phyloP scores from a whole-genome alignment of 2,113 vertebrate genomes.

The Lutjanus erythropterus region DNA sequence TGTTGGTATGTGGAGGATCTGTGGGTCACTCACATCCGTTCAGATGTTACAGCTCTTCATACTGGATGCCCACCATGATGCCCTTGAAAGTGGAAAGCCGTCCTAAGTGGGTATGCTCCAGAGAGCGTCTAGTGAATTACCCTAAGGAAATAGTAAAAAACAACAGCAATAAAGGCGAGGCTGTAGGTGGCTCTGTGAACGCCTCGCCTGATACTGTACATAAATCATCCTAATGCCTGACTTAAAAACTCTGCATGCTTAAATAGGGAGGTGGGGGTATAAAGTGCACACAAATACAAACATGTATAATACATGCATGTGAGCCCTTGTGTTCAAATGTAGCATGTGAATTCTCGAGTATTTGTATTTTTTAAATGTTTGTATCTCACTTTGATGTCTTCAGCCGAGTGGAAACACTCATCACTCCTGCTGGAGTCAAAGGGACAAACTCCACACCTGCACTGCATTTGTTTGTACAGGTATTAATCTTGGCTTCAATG shows the following conservation, averaged over 20 bases:
- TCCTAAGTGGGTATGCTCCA: conserved; percentile 70
- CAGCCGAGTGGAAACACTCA: conserved; percentile 7
- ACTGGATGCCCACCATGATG: conserved; percentile 63
- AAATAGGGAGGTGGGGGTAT: conserved; percentile 68
- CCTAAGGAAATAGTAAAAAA: conserved; percentile 79
- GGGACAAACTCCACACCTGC: conserved; percentile 39
- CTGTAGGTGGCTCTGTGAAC: conserved; percentile 79
- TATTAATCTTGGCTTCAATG: conserved; percentile 49
- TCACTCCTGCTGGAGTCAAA: conserved; percentile 31
- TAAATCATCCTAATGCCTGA: conserved; percentile 85
- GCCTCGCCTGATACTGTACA: conserved; percentile 70
- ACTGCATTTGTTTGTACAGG: conserved; percentile 31
- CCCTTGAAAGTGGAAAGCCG: conserved; percentile 80
- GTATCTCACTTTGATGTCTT: conserved; percentile 37
- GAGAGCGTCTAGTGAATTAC: conserved; percentile 81
- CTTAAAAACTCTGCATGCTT: conserved; percentile 82
- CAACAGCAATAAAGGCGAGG: conserved; percentile 79
- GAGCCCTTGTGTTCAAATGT: neutral
- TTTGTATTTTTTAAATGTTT: conserved; percentile 33
- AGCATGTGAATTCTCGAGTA: neutral
- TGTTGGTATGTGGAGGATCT: neutral
- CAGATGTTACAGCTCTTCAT: conserved; percentile 24
- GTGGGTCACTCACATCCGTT: conserved; percentile 34
- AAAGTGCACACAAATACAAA: conserved; percentile 60
- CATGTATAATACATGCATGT: conserved; percentile 36